A percentile compares a stretch with the other conserved stretches of the same genome.
phyloP scores from a whole-genome alignment of 2,113 vertebrate genomes.

The Uria lomvia region DNA sequence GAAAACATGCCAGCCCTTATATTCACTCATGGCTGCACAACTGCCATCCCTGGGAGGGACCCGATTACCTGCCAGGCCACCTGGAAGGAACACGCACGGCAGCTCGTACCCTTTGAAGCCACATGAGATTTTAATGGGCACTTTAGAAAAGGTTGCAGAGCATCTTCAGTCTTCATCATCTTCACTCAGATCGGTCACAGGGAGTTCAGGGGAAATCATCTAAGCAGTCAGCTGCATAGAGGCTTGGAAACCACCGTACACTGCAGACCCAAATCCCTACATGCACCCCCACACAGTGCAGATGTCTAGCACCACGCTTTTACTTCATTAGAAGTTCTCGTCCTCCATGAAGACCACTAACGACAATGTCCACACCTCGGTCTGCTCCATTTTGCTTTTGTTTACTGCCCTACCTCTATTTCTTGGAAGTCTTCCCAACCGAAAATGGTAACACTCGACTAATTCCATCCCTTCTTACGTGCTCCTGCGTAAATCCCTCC shows the following conservation, averaged over 20 bases:
- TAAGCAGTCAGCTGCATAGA: background rate
- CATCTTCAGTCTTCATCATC: background rate
- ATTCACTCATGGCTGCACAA: constrained; percentile 35
- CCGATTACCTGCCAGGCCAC: constrained; percentile 9
- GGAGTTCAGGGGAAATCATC: background rate
- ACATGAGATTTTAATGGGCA: background rate
- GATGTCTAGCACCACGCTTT: background rate
- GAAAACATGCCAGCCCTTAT: background rate
- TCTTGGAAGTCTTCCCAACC: background rate
- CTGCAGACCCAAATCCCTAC: background rate
- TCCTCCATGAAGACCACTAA: background rate
- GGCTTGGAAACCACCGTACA: accelerated
- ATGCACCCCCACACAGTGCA: background rate
- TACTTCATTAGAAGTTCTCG: background rate
- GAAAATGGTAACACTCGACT: accelerated
- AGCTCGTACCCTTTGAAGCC: background rate
- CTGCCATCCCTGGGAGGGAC: background rate
- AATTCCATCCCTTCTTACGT: background rate
- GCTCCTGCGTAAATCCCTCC: background rate
- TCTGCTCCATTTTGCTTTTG: background rate
- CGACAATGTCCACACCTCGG: accelerated
- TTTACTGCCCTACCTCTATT: background rate
- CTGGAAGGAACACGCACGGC: background rate
- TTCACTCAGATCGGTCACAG: background rate
- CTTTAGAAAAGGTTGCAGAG: background rate